Evolutionary conservation across 1,140 invertebrate genomes (phyloP), one percentile per base, ranked within the genome.

Genomic region (Zaprionus inermis): DNA sequence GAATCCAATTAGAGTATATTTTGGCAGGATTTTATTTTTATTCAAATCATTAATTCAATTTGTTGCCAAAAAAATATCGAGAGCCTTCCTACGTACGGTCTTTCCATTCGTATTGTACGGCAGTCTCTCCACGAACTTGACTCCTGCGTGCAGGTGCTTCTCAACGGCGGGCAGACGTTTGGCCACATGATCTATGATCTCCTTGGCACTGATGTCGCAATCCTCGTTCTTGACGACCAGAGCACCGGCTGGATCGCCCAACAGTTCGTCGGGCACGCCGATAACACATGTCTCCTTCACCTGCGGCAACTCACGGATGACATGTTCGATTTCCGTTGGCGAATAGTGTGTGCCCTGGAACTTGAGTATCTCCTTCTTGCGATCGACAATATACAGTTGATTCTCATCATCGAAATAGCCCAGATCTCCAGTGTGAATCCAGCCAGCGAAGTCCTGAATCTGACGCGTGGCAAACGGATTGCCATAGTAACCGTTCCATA

Each of bases 401-500:
- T 38, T 46, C 11, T 72, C 11, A 1, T 68, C 49, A n/a, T 59
- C 55, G 34, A 72, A 54, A 28, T 72, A 72, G 5, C 70, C 70
- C 36, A 72, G 18, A 20, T 72, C 70, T 3, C 63, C 70, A 0
- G 64, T 67, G 7, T 72, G 70, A 3, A 72, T 44, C 70, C 70
- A 72, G 12, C 64, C 70, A 10, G 95, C 94, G 57, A 94, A 88
- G 61, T 94, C 93, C 59, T 93, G 93, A 0, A 91, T 80, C n/a
- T 93, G 92, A 2, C 91, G 92, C 0, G 95, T 96, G 5, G 94
- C 94, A 64, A 94, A 91, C 0, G 93, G 92, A 79, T 93, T 93
- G 7, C 91, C 92, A 49, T 93, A 92, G 70, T 93, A 94, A 4
- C 88, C 80, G 16, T 75, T 46, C 81, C 92, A 90, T 7, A 73